A percentile compares a stretch with the other conserved stretches of the same genome.
phyloP scores from a whole-genome alignment of 1,140 invertebrate species.

The Heterodera carotae region DNA sequence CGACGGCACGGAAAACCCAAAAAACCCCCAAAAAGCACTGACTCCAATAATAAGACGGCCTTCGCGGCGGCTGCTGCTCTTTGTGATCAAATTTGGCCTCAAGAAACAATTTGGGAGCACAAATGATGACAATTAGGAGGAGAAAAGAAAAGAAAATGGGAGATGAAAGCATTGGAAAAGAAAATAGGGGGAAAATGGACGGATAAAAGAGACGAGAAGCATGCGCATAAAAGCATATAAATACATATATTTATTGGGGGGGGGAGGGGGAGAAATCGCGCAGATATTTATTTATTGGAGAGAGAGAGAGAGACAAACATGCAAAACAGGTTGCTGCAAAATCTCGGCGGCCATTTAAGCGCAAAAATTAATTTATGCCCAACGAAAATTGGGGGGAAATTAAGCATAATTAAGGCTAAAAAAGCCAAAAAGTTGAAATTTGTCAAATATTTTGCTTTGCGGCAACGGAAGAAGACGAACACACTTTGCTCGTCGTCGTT shows the following conservation, averaged over 20 bases:
- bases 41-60: conserved; percentile 40
- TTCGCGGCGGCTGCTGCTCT: background rate
- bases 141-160: background rate
- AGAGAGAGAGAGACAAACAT: background rate
- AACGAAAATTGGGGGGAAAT: background rate
- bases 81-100: background rate
- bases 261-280: background rate
- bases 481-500: too few relatives aligned
- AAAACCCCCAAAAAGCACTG: too few relatives aligned
- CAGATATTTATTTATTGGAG: background rate
- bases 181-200: background rate
- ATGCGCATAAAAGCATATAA: too few relatives aligned
- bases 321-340: background rate
- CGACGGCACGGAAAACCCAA: background rate
- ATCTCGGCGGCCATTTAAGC: background rate
- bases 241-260: too few relatives aligned
- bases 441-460: too few relatives aligned
- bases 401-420: background rate
- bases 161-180: background rate
- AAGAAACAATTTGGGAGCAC: background rate
- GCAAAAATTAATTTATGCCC: background rate
- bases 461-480: background rate
- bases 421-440: background rate
- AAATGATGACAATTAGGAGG: background rate
- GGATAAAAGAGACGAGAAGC: background rate